Conservation (phyloP, 1,140 invertebrate species). For the Lysiphlebus fabarum region DNA sequence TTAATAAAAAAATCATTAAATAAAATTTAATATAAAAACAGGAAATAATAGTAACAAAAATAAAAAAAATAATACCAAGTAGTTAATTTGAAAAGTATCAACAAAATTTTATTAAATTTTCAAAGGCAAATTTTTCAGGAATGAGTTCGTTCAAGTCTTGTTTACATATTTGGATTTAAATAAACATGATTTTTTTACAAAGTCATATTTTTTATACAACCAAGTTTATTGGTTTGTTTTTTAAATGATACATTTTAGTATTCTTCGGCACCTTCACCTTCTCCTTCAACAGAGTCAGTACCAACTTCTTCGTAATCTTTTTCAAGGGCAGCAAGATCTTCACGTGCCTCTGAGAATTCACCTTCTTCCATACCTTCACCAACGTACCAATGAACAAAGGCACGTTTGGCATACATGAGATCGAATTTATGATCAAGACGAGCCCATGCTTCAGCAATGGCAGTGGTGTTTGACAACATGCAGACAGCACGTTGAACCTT, state of each 20-base stretch:
- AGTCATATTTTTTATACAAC: no score
- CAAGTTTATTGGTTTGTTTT: background rate
- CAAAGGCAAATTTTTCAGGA: no score
- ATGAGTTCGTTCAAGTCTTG: no score
- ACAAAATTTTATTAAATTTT: no score
- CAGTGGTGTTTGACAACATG: constrained; percentile 82
- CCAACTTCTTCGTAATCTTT: constrained; percentile 83
- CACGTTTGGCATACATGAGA: constrained; percentile 78
- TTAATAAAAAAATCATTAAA: no score
- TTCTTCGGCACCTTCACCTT: constrained; percentile 70
- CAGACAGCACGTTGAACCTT: constrained; percentile 71
- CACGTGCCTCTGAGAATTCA: constrained; percentile 72
- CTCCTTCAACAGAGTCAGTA: constrained; percentile 70
- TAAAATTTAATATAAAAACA: no score
- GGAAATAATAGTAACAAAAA: no score
- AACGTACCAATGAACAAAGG: constrained; percentile 84
- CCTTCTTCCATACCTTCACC: constrained; percentile 85
- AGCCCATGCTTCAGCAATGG: constrained; percentile 76
- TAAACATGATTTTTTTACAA: no score
- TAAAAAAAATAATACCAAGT: no score
- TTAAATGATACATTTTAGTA: constrained; percentile 51
- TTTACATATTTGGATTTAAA: no score
- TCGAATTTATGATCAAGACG: constrained; percentile 80
- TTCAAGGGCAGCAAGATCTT: constrained; percentile 82
- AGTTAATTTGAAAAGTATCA: no score